Conservation (phyloP, 1,140 invertebrate species). For the honey bee (Apis mellifera) region Amel_HAv3.1 CM009932.2:8317501-8318000, state of each 20-base stretch:
- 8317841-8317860: conserved; percentile 58
- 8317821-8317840: conserved; percentile 3
- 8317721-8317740: conserved; percentile 3
- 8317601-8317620: background rate
- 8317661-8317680: background rate
- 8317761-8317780: background rate
- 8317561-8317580: background rate
- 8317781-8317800: conserved; percentile 53
- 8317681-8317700: background rate
- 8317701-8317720: conserved; percentile 35
- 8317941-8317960: background rate
- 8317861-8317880: conserved; percentile 22
- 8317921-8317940: conserved; percentile 29
- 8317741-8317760: background rate
- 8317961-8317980: conserved; percentile 32
- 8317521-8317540: too few relatives aligned
- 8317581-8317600: background rate
- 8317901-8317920: conserved; percentile 56
- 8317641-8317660: background rate
- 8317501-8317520: too few relatives aligned
- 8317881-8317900: conserved; percentile 45
- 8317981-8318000: conserved; percentile 59
- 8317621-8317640: background rate
- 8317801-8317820: conserved; percentile 27
- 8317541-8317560: too few relatives aligned